phyloP scores from a whole-genome alignment of 2,113 vertebrate species.

The Anguilla rostrata region DNA sequence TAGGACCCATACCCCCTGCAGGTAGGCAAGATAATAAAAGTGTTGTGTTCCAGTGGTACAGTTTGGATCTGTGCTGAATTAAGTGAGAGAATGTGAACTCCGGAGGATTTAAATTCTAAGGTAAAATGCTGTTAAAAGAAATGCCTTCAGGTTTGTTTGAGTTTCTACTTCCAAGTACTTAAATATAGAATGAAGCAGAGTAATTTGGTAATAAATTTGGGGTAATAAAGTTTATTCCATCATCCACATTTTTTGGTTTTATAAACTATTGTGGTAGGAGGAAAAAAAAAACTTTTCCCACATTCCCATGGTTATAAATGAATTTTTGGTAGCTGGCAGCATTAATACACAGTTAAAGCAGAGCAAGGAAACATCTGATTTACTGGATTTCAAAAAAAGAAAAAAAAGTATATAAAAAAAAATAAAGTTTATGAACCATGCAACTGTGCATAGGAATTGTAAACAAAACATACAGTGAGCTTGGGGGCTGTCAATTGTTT shows the following conservation, averaged over 20 bases:
- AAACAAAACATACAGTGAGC: not conserved
- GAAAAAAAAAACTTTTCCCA: not conserved
- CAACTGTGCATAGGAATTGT: not conserved
- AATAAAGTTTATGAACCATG: not conserved
- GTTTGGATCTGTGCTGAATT: slow-evolving; percentile 76
- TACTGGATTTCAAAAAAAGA: not conserved
- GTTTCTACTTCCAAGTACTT: not conserved
- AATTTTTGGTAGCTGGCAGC: not conserved
- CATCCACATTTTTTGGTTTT: not conserved
- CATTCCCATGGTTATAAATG: not conserved
- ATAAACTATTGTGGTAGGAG: not conserved
- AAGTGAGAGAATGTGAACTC: slow-evolving; percentile 52
- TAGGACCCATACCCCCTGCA: slow-evolving; percentile 76
- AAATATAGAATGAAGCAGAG: not conserved
- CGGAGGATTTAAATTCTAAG: not conserved
- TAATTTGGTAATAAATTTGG: not conserved
- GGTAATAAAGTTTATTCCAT: not conserved
- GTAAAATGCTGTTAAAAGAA: not conserved
- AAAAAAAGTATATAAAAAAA: not conserved
- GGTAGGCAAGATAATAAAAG: slow-evolving; percentile 87
- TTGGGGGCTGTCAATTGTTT: slow-evolving; percentile 10
- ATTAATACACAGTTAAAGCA: not conserved
- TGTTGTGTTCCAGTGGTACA: slow-evolving; percentile 80
- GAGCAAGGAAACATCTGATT: not conserved
- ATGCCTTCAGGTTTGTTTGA: not conserved